Percentiles rank a stretch among this genome's conserved stretches.
phyloP scores from a whole-genome alignment of 92 coral and sea anemone genomes.

The Epizoanthus ramosus region DNA sequence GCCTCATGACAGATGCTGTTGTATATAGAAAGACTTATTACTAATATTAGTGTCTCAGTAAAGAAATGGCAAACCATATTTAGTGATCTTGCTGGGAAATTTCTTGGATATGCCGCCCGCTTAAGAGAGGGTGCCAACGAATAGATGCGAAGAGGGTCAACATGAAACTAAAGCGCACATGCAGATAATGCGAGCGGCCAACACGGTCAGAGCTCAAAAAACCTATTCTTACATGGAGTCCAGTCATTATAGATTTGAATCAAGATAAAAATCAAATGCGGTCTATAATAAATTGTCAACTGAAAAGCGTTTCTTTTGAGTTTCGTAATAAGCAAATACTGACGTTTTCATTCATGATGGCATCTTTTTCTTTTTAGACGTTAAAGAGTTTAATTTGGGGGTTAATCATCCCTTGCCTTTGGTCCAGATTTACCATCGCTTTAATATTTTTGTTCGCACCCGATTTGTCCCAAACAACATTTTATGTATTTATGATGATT shows the following conservation, averaged over 20 bases:
- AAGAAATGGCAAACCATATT: not conserved
- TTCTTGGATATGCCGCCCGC: not conserved
- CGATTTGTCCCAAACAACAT: not conserved
- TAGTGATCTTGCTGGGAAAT: not conserved
- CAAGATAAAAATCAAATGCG: too few species aligned
- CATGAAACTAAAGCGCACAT: not conserved
- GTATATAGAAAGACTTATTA: conserved; percentile 7
- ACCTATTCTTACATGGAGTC: too few species aligned
- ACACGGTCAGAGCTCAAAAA: too few species aligned
- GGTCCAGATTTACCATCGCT: not conserved
- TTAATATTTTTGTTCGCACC: not conserved
- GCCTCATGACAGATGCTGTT: conserved; percentile 23
- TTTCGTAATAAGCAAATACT: too few species aligned
- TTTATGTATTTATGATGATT: not conserved
- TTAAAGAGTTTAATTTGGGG: too few species aligned
- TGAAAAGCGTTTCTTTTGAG: too few species aligned
- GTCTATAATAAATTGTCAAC: too few species aligned
- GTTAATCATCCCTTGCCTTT: not conserved
- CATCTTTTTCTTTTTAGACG: too few species aligned
- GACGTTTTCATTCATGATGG: too few species aligned
- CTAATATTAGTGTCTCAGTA: not conserved
- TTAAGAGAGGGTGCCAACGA: not conserved
- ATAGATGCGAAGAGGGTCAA: not conserved
- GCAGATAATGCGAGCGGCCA: too few species aligned
- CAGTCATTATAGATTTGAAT: too few species aligned